A percentile compares a stretch with the other conserved stretches of the same genome.
These are phyloP conservation scores for Erpornis zantholeuca DNA, from an alignment of 2,113 vertebrate species.

Conservation along the genomic window DNA sequence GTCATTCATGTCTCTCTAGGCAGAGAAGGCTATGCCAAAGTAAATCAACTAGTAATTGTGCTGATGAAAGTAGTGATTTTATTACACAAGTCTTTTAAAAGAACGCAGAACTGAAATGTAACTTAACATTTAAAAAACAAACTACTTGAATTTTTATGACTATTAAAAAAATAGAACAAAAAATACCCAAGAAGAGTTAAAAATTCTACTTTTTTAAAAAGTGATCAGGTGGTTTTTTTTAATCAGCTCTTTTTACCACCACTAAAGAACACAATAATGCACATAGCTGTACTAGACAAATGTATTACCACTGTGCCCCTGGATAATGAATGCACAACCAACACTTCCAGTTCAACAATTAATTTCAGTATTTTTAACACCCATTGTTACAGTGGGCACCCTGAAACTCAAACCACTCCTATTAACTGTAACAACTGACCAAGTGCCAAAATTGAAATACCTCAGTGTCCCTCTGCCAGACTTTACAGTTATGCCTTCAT, in stretches of 20 bases:
- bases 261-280: background rate
- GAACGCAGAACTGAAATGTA: constrained; percentile 22
- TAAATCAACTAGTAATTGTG: constrained; percentile 1
- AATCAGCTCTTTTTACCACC: background rate
- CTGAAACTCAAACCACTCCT: background rate
- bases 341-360: background rate
- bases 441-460: background rate
- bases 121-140: constrained; percentile 19
- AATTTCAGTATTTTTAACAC: background rate
- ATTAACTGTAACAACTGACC: background rate
- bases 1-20: background rate
- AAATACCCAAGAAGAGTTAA: background rate
- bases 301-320: background rate
- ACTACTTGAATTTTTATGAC: background rate
- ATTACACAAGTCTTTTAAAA: background rate
- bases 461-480: background rate
- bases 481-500: background rate
- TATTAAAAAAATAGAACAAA: background rate
- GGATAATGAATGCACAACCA: background rate
- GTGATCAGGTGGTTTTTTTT: background rate
- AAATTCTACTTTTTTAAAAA: fast-evolving
- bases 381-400: background rate
- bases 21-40: background rate
- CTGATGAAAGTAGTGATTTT: background rate
- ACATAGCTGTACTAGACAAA: background rate